Evolutionary conservation across 2,797 vertebrate genomes (phyloP).

Genomic region (Molothrus aeneus): DNA sequence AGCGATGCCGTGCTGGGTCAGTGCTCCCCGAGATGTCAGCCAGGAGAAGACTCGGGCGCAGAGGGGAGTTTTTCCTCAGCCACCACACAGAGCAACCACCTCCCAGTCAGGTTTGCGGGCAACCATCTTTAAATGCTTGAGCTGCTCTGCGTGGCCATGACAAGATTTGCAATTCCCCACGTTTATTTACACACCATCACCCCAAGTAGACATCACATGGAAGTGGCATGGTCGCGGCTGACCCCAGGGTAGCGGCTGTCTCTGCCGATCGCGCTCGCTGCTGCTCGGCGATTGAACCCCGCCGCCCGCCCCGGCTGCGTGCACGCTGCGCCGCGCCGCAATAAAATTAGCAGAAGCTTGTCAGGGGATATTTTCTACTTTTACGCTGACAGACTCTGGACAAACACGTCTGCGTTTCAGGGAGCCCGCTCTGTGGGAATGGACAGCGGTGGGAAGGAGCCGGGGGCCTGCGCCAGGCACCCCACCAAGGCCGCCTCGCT

Average conservation of each 20-base stretch:
- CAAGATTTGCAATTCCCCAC: constrained; percentile 87
- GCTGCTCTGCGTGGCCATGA: constrained; percentile 84
- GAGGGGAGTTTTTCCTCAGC: constrained; percentile 70
- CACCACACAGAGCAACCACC: constrained; percentile 81
- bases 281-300: constrained; percentile 79
- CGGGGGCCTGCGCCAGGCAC: not conserved
- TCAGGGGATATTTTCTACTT: constrained; percentile 77
- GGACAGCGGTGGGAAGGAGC: not conserved
- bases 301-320: constrained; percentile 72
- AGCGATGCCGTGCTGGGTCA: constrained; percentile 81
- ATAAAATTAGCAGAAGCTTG: constrained; percentile 81
- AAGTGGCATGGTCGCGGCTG: constrained; percentile 82
- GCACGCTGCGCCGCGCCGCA: constrained; percentile 75
- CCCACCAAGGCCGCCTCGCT: fast-evolving
- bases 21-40: constrained; percentile 81
- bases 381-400: constrained; percentile 71
- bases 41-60: constrained; percentile 63
- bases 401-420: constrained; percentile 67
- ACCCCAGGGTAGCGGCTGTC: constrained; percentile 90
- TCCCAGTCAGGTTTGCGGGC: constrained; percentile 88
- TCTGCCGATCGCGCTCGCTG: constrained; percentile 87
- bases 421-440: constrained; percentile 44
- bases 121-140: constrained; percentile 92
- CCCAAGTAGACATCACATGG: constrained; percentile 88
- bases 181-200: constrained; percentile 97